phyloP scores from a whole-genome alignment of 2,888 invertebrate genomes.

The Cryptus armator region DNA sequence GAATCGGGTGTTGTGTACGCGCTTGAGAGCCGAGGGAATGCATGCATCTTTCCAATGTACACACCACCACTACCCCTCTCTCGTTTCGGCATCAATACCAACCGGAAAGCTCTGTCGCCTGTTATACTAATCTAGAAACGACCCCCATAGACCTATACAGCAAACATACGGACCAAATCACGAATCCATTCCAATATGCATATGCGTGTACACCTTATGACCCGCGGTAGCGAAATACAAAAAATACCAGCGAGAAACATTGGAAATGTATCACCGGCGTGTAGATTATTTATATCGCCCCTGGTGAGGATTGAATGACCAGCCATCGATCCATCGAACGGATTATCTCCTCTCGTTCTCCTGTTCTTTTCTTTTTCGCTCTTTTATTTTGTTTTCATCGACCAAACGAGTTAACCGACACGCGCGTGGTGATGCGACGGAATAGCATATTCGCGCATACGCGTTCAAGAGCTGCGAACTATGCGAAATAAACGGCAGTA shows the following conservation, averaged over 20 bases:
- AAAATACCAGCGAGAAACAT: background rate
- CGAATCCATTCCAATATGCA: conserved; percentile 4
- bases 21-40: conserved; percentile 29
- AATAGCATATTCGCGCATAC: background rate
- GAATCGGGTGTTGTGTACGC: conserved; percentile 9
- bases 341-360: background rate
- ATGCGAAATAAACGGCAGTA: background rate
- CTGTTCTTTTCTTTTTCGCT: background rate
- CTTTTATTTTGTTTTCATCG: conserved; percentile 2
- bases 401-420: background rate
- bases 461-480: background rate
- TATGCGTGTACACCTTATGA: background rate
- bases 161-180: conserved; percentile 14
- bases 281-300: background rate
- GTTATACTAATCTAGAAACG: background rate
- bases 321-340: background rate
- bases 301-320: background rate
- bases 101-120: conserved; percentile 48
- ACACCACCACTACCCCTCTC: conserved; percentile 22
- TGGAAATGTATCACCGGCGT: background rate
- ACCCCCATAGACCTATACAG: too few species aligned
- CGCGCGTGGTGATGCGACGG: background rate
- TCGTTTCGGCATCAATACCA: conserved; percentile 56
- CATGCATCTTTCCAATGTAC: conserved; percentile 6
- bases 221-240: background rate